phyloP scores from a whole-genome alignment of 2,797 vertebrate genomes.

The Characodon lateralis region DNA sequence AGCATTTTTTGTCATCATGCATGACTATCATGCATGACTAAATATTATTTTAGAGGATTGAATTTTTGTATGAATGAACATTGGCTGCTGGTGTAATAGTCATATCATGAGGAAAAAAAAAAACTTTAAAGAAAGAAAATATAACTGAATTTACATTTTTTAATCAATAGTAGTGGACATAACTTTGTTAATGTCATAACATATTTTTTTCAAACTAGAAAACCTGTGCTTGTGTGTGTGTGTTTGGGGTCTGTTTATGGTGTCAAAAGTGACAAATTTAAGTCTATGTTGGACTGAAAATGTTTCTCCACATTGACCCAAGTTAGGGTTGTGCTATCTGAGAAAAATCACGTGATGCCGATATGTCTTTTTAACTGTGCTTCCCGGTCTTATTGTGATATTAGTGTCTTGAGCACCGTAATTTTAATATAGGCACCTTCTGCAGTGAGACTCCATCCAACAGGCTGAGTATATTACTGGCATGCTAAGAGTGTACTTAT shows the following conservation, averaged over 20 bases:
- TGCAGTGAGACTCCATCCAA: background rate
- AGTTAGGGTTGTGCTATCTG: background rate
- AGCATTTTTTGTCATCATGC: background rate
- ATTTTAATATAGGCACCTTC: background rate
- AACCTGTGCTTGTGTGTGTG: constrained; percentile 18
- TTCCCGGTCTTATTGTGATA: background rate
- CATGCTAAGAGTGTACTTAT: background rate
- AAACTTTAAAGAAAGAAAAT: constrained; percentile 23
- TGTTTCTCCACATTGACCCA: constrained; percentile 73
- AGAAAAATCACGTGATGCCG: background rate
- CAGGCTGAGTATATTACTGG: background rate
- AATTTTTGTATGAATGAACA: background rate
- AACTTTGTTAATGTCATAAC: constrained; percentile 37
- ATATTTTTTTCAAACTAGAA: background rate
- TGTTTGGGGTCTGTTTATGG: background rate
- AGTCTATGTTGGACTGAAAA: constrained; percentile 65
- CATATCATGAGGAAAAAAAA: constrained; percentile 26
- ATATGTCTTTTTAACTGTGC: background rate
- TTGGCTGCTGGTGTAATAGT: constrained; percentile 19
- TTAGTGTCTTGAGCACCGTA: background rate
- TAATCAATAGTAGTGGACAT: constrained; percentile 57
- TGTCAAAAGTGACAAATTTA: constrained; percentile 56
- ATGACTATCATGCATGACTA: background rate
- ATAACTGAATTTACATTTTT: constrained; percentile 45
- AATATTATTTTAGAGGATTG: background rate